A percentile compares a stretch with the other conserved stretches of the same genome.
Evolutionary conservation across 2,888 invertebrate species (phyloP).

Genomic region (Chirona hameri): DNA sequence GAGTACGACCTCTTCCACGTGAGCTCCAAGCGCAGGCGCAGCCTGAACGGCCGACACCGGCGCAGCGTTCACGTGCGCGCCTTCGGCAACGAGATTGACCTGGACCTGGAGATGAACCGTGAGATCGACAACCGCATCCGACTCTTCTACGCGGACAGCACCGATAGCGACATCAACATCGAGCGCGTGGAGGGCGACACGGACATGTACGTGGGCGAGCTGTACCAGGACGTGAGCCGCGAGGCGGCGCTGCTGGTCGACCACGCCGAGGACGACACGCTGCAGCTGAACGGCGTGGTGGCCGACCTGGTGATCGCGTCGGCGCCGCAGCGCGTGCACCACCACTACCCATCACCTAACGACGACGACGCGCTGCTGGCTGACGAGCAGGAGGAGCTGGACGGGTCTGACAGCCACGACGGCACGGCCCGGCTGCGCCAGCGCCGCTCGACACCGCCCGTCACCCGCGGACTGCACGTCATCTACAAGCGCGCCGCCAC

Average conservation of each 20-base stretch:
- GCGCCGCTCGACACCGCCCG: slow-evolving; percentile 2
- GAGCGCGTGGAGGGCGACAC: slow-evolving; percentile 26
- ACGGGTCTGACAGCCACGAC: background rate
- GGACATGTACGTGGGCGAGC: slow-evolving; percentile 5
- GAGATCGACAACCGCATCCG: background rate
- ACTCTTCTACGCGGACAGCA: background rate
- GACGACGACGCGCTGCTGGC: background rate
- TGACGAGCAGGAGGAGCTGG: background rate
- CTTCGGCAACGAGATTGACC: slow-evolving; percentile 9
- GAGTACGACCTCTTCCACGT: slow-evolving; percentile 23
- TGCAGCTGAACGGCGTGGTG: slow-evolving; percentile 8
- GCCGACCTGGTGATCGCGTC: slow-evolving; percentile 9
- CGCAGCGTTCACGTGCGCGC: slow-evolving; percentile 26
- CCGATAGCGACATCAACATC: background rate
- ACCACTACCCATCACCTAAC: background rate
- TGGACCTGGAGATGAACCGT: background rate
- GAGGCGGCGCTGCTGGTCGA: slow-evolving; percentile 22
- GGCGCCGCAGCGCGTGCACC: background rate
- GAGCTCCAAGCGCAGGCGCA: background rate
- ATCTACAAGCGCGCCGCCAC: background rate
- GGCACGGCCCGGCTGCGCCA: background rate
- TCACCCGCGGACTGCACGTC: slow-evolving; percentile 6
- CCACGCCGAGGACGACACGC: slow-evolving; percentile 22
- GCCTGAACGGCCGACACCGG: background rate
- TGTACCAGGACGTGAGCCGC: slow-evolving; percentile 2